Base-by-base conservation (phyloP, 2,888 invertebrate species). In the Cephonodes hylas region DNA sequence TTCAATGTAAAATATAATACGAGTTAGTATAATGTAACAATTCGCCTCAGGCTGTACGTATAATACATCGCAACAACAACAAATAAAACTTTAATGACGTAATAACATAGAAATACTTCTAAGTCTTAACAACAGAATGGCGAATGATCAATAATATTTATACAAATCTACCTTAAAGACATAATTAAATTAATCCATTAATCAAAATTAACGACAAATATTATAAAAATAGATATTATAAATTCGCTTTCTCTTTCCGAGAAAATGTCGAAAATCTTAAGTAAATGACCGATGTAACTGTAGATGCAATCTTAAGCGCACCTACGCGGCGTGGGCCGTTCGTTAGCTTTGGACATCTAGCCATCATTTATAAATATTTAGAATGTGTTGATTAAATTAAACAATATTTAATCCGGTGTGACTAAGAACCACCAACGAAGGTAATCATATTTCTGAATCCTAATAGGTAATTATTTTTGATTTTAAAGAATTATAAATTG, bases 281-380 rank as follows among this genome's bases (percentile, higher is more conserved):
- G 64, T 66, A 63, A 68, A 69, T 58, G 59, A 53, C 64, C 58
- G 38, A 65, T 65, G 66, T 62, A 62, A 56, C 53, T 44, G 60
- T 46, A 70, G 64, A 68, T 69, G 42, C 59, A 65, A 71, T 42
- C 44, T 62, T 56, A 48, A 34, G 63, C 61, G 59, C 59, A 62
- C 67, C 67, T 58, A 65, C 63, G 61, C 42, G 44, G 66, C 63
- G 70, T 73, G 66, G 70, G 70, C 45, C 59, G 69, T 45, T 61
- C 61, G 66, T 69, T 70, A 70, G 70, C 69, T 68, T 64, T 63
- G 64, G 57, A 63, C 65, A 68, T 70, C 58, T 63, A 65, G 61
- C 8, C 64, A 58, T 64, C 48, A 57, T 60, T 45, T 56, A 60
- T 64, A 48, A 48, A 59, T 31, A 18, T 31, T 53, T 53, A 25